These are phyloP conservation scores for Pachydiplax longipennis DNA, from an alignment of 2,888 invertebrate species.

Conservation along the genomic window DNA sequence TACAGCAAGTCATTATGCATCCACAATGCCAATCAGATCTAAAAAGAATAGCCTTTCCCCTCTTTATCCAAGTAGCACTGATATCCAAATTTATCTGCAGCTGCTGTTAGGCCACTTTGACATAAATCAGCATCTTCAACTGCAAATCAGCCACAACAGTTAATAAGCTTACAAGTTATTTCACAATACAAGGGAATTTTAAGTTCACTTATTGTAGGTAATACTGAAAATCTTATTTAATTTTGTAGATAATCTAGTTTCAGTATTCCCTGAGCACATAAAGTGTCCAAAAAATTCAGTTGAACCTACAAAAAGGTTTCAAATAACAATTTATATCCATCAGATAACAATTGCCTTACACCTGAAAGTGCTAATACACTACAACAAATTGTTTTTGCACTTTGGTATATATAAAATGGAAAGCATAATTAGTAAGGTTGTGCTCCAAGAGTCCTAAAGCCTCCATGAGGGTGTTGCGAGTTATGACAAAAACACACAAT, in stretches of 20 bases:
- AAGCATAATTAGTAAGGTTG: constrained; percentile 34
- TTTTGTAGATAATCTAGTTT: constrained; percentile 13
- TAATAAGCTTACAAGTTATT: constrained; percentile 19
- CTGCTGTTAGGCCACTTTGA: constrained; percentile 38
- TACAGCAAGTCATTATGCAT: constrained; percentile 8
- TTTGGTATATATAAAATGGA: constrained; percentile 41
- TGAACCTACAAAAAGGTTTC: constrained; percentile 32
- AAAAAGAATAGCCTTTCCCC: constrained; percentile 33
- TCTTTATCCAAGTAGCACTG: constrained; percentile 20
- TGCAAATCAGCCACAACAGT: constrained; percentile 38
- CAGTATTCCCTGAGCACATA: constrained; percentile 43
- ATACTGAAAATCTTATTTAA: constrained; percentile 21
- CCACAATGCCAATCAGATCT: constrained; percentile 39
- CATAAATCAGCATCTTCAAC: constrained; percentile 30
- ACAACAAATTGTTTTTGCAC: constrained; percentile 43
- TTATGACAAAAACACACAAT: constrained; percentile 37
- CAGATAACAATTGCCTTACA: constrained; percentile 28
- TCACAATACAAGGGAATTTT: constrained; percentile 37
- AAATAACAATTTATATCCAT: constrained; percentile 34
- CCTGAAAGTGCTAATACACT: constrained; percentile 38
- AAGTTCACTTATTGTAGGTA: constrained; percentile 39
- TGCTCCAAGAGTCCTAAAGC: constrained; percentile 40
- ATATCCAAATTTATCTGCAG: constrained; percentile 27
- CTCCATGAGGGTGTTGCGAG: constrained; percentile 26
- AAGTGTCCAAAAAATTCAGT: constrained; percentile 35